These are phyloP conservation scores for Acanthopleura granulata DNA, from an alignment of 2,888 invertebrate species.

Conservation along the genomic window DNA sequence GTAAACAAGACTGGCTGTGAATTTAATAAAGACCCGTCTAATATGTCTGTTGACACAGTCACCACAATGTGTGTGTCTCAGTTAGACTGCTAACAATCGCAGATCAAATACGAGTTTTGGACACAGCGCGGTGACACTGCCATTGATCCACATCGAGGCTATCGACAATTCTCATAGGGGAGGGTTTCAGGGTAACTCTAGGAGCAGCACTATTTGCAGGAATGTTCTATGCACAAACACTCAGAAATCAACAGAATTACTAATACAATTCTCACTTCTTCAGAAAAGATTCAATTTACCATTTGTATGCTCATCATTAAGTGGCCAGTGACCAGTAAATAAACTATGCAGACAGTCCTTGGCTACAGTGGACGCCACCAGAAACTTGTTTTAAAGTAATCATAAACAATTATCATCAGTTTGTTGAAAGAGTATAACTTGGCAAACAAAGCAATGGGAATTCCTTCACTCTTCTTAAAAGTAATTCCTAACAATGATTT, in stretches of 20 bases:
- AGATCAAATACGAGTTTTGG: slow-evolving; percentile 1
- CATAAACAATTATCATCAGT: too few relatives aligned
- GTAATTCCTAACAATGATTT: too few relatives aligned
- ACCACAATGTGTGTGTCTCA: neutral
- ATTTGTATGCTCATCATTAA: too few relatives aligned
- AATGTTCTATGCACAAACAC: neutral
- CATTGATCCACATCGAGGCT: neutral
- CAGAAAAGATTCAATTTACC: too few relatives aligned
- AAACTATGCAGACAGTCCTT: too few relatives aligned
- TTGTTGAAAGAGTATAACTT: too few relatives aligned
- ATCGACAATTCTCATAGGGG: neutral
- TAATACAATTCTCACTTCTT: too few relatives aligned
- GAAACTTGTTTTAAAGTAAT: too few relatives aligned
- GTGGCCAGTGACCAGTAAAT: too few relatives aligned
- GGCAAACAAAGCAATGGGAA: too few relatives aligned
- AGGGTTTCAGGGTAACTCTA: neutral
- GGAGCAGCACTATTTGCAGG: neutral
- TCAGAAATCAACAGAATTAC: neutral
- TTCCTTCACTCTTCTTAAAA: too few relatives aligned
- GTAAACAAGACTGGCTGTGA: slow-evolving; percentile 1
- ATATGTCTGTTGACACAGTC: neutral
- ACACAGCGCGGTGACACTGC: neutral
- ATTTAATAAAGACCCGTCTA: slow-evolving; percentile 4
- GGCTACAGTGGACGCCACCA: too few relatives aligned
- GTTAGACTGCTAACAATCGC: slow-evolving; percentile 4